Percentiles rank a stretch among this genome's conserved stretches.
These are phyloP conservation scores for Cathartes aura DNA, from an alignment of 2,113 vertebrate genomes.

Conservation along the genomic window DNA sequence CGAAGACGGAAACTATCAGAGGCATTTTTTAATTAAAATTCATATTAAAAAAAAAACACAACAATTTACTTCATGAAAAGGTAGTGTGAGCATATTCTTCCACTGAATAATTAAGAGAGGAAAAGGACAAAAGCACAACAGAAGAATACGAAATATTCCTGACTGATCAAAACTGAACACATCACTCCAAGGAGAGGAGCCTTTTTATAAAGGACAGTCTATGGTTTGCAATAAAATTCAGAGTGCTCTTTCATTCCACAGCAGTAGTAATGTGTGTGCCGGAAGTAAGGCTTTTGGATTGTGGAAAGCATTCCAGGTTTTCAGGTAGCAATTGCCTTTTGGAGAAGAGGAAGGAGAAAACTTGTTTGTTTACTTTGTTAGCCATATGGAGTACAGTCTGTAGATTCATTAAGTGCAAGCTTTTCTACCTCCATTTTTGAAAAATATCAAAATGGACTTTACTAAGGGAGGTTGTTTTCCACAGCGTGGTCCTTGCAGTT, in stretches of 20 bases:
- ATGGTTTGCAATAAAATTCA: background rate
- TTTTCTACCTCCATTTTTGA: background rate
- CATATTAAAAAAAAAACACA: background rate
- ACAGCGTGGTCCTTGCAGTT: background rate
- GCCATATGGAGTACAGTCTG: background rate
- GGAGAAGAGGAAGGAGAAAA: background rate
- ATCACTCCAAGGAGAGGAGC: background rate
- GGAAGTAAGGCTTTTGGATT: background rate
- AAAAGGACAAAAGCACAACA: background rate
- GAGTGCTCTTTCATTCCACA: background rate
- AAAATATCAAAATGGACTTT: background rate
- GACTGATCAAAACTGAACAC: background rate
- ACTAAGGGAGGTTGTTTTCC: background rate
- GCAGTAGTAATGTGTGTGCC: background rate
- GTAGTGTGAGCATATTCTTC: background rate
- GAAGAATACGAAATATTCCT: background rate
- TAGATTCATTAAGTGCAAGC: background rate
- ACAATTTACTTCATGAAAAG: background rate
- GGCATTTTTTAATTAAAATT: background rate
- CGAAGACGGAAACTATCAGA: background rate
- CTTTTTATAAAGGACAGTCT: background rate
- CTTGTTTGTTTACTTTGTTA: background rate
- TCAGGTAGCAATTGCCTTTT: background rate
- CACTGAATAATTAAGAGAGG: background rate
- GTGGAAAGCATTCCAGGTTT: background rate